Evolutionary conservation across 1,140 invertebrate species (phyloP).

Genomic region (Phthorimaea operculella): DNA sequence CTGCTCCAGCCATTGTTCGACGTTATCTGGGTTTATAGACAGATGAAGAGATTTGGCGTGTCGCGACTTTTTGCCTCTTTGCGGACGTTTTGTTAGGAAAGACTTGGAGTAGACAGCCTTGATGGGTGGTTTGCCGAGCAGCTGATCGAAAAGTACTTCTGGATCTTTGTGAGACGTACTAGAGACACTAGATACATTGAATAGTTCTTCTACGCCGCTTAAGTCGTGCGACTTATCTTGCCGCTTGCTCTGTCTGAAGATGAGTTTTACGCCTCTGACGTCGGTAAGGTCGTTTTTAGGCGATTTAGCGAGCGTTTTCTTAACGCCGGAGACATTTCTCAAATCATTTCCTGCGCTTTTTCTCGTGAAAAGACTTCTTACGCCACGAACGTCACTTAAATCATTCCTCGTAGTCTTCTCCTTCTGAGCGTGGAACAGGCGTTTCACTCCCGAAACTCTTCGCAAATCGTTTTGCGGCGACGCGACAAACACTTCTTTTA

Average conservation of each 20-base stretch:
- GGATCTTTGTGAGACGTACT: constrained; percentile 12
- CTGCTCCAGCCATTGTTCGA: constrained; percentile 41
- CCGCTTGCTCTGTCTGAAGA: constrained; percentile 31
- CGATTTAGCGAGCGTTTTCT: constrained; percentile 29
- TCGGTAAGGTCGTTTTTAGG: constrained; percentile 44
- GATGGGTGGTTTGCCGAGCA: constrained; percentile 35
- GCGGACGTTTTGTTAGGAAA: constrained; percentile 16
- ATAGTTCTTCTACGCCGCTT: constrained; percentile 39
- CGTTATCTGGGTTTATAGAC: constrained; percentile 29
- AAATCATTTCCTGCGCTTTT: constrained; percentile 40
- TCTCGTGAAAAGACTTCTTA: constrained; percentile 37
- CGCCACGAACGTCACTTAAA: constrained; percentile 46
- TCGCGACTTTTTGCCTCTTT: constrained; percentile 15
- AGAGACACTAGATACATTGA: constrained; percentile 17
- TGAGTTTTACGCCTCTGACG: constrained; percentile 41
- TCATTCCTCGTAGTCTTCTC: constrained; percentile 38
- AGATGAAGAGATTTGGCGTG: constrained; percentile 28
- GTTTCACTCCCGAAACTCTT: constrained; percentile 46
- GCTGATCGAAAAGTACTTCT: constrained; percentile 37
- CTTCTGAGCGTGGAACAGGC: constrained; percentile 32
- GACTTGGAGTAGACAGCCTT: constrained; percentile 38
- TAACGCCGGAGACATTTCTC: constrained; percentile 47
- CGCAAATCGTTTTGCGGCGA: constrained; percentile 59
- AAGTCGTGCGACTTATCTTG: constrained; percentile 12
- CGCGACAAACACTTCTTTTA: constrained; percentile 37